These are phyloP conservation scores for Achatina immaculata DNA, from an alignment of 1,140 invertebrate species.

Conservation along the genomic window DNA sequence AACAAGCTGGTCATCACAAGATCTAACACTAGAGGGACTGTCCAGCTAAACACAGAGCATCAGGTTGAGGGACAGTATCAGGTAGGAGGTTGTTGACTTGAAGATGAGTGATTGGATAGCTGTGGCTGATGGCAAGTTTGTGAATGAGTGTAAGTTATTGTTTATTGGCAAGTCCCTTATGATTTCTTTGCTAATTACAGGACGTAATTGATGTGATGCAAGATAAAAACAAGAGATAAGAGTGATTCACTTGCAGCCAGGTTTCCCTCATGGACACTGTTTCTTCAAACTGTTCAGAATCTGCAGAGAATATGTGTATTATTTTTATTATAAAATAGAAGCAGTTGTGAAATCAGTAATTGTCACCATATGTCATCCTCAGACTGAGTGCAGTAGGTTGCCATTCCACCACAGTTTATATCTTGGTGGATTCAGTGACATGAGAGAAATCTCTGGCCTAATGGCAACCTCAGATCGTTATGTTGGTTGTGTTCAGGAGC, in stretches of 20 bases:
- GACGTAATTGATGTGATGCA: no score
- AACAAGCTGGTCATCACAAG: slow-evolving; percentile 89
- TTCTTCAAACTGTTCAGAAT: no score
- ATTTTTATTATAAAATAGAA: no score
- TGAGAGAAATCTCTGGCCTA: slow-evolving; percentile 74
- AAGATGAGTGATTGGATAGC: background rate
- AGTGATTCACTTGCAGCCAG: no score
- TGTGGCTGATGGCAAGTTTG: no score
- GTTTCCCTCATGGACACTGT: no score
- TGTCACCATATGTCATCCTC: slow-evolving; percentile 68
- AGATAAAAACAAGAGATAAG: no score
- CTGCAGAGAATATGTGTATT: no score
- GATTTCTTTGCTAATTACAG: no score
- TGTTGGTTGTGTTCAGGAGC: slow-evolving; percentile 90
- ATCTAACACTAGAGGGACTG: slow-evolving; percentile 92
- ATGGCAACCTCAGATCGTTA: slow-evolving; percentile 84
- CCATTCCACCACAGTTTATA: slow-evolving; percentile 93
- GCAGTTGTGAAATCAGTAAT: no score
- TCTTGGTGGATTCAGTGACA: slow-evolving; percentile 91
- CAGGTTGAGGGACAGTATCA: slow-evolving; percentile 89
- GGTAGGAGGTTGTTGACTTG: slow-evolving; percentile 74
- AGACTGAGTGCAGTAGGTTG: slow-evolving; percentile 94
- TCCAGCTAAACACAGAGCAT: slow-evolving; percentile 90
- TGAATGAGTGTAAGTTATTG: no score
- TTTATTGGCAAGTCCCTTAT: no score